Conservation (phyloP, 2,888 invertebrate genomes). For the Ditylenchus weischeri region DNA sequence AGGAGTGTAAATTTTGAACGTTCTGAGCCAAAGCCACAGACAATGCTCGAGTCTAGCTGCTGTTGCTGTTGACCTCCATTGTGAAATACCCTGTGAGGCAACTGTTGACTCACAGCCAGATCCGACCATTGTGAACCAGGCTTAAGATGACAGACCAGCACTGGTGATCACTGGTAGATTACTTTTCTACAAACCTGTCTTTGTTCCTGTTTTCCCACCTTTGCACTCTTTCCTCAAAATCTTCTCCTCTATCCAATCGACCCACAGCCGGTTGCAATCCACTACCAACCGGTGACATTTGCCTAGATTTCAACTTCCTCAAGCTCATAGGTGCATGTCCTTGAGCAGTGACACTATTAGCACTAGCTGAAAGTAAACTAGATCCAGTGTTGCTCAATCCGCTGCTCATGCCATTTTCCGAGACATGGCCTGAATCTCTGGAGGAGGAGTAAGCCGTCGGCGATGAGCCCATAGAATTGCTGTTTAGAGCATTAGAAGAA, state of each 20-base stretch:
- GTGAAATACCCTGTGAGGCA: no score
- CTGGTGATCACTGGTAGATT: no score
- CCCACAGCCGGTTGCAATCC: not conserved
- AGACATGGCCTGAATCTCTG: slow-evolving; percentile 4
- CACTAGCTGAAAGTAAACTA: no score
- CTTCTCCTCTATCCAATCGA: not conserved
- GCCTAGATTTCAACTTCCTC: slow-evolving; percentile 1
- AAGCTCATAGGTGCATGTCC: not conserved
- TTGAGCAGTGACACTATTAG: no score
- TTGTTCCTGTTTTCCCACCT: slow-evolving; percentile 4
- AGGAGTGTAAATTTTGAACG: no score
- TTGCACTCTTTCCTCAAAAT: slow-evolving; percentile 7
- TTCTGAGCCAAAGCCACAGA: no score
- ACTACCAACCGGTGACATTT: not conserved
- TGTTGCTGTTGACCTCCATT: no score
- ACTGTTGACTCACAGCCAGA: no score
- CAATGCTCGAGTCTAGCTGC: no score
- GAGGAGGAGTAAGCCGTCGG: slow-evolving; percentile 2
- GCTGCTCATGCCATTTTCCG: not conserved
- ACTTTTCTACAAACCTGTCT: no score
- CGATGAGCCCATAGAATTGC: not conserved
- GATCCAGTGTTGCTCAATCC: not conserved
- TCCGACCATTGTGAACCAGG: no score
- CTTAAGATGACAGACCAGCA: no score
- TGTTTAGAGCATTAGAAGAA: not conserved